Base-by-base conservation (phyloP, 2,888 invertebrate genomes). In the Trichacis sp. region DNA sequence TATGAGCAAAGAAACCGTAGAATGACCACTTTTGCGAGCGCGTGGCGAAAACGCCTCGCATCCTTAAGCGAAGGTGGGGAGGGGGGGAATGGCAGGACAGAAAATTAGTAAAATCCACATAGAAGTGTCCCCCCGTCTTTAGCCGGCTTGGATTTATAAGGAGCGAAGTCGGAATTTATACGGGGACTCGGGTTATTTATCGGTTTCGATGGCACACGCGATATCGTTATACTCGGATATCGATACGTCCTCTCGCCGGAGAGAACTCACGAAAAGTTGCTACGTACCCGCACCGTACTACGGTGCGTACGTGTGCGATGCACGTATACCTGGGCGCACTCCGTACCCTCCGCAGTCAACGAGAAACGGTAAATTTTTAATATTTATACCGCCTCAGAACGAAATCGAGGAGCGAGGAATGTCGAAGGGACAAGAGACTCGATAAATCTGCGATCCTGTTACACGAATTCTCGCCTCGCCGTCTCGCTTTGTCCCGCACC, bases 51-150 rank as follows among this genome's bases (percentile, higher is more conserved):
- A 58, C 47, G 46, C n/a, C n/a, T n/a, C n/a, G n/a, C n/a, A n/a
- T n/a, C n/a, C n/a, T n/a, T n/a, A n/a, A n/a, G n/a, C 24, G 24
- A 24, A 24, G 24, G 24, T 24, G 24, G 8, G 24, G 24, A 24
- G 24, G 24, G 3, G 24, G 4, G 24, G 8, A 24, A 24, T 24
- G 3, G 3, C 24, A 24, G 24, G 80, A 80, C 78, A 81, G 78
- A 79, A 83, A 83, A 83, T 82, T 82, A 83, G 83, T 81, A 79
- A 82, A 82, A 83, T 81, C 78, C 78, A 77, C 77, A 77, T 79
- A 75, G 77, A 79, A 79, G 77, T 76, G 78, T 80, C 80, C 74
- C 24, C 73, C 77, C 75, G 77, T 71, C 70, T 75, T 73, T 70
- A 71, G 69, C 56, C 64, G 71, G 71, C 67, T 65, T 76, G 77